phyloP scores from a whole-genome alignment of 2,797 vertebrate species.

The Monodelphis domestica region DNA sequence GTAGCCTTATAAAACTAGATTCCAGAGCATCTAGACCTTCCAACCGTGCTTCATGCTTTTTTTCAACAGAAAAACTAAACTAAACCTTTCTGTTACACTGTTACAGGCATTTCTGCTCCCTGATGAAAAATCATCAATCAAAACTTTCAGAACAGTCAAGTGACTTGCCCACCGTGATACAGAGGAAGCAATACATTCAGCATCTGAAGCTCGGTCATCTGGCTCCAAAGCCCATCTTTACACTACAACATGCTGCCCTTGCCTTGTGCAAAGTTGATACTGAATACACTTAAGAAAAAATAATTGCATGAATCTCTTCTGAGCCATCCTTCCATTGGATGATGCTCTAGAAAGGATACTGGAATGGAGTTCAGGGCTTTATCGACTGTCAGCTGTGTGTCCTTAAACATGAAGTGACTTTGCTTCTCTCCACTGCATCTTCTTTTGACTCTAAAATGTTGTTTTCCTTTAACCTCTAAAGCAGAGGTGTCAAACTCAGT shows the following conservation, averaged over 20 bases:
- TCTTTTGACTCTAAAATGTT: neutral
- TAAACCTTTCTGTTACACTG: neutral
- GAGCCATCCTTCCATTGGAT: neutral
- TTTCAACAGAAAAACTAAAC: neutral
- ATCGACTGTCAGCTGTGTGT: neutral
- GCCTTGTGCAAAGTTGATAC: neutral
- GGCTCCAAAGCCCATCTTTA: neutral
- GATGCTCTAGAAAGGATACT: neutral
- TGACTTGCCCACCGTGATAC: constrained; percentile 1
- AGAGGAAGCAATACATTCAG: neutral
- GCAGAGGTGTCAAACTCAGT: neutral
- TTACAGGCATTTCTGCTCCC: neutral
- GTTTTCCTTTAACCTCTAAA: neutral
- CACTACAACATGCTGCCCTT: neutral
- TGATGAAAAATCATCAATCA: neutral
- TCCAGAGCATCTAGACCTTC: neutral
- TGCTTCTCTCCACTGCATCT: neutral
- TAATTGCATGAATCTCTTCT: neutral
- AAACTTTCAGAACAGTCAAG: neutral
- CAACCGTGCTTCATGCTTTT: neutral
- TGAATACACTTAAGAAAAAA: neutral
- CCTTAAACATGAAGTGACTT: neutral
- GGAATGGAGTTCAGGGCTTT: neutral
- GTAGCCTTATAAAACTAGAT: neutral
- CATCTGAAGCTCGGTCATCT: neutral